Conservation (phyloP, 2,113 vertebrate genomes). For the Rana temporaria region DNA sequence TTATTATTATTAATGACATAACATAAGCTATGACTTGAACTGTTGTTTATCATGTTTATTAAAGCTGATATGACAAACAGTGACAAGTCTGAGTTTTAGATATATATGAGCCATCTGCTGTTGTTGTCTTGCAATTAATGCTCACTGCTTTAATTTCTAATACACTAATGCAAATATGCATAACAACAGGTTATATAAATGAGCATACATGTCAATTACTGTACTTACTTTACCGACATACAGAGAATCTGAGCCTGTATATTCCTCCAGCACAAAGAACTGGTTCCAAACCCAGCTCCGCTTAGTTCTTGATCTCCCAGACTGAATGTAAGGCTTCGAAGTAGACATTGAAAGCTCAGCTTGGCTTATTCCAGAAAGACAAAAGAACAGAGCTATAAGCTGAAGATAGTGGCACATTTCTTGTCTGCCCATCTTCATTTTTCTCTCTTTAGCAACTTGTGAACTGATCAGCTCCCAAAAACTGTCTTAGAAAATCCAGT, state of each 20-base stretch:
- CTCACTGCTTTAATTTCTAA: neutral
- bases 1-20: neutral
- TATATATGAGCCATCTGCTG: neutral
- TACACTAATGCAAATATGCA: neutral
- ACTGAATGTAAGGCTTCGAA: slow-evolving; percentile 76
- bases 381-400: slow-evolving; percentile 81
- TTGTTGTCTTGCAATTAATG: neutral
- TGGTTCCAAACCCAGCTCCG: slow-evolving; percentile 99
- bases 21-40: neutral
- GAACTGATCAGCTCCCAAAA: slow-evolving; percentile 56
- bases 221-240: slow-evolving; percentile 95
- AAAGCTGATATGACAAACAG: neutral
- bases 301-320: slow-evolving; percentile 82
- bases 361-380: slow-evolving; percentile 81
- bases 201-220: neutral
- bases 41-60: slow-evolving; percentile 1
- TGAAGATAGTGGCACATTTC: slow-evolving; percentile 80
- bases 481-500: slow-evolving; percentile 70
- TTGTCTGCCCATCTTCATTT: slow-evolving; percentile 80
- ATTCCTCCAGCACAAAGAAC: slow-evolving; percentile 98
- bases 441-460: slow-evolving; percentile 61
- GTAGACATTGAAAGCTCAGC: slow-evolving; percentile 77
- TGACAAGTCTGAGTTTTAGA: neutral
- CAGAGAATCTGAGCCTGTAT: slow-evolving; percentile 92
- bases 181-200: slow-evolving; percentile 6